These are phyloP conservation scores for Mixornis gularis DNA, from an alignment of 2,113 vertebrate species.

Conservation along the genomic window DNA sequence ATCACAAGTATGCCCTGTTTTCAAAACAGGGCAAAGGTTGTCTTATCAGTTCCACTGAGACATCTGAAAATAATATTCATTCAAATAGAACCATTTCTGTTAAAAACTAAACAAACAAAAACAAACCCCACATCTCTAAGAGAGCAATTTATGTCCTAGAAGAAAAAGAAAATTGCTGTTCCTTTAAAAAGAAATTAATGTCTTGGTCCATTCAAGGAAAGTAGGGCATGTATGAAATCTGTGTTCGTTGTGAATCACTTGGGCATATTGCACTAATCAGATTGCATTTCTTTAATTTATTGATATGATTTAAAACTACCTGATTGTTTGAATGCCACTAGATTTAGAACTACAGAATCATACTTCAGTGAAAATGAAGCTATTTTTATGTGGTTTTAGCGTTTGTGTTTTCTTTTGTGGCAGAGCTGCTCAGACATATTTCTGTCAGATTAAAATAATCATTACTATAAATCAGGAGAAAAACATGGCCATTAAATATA, in stretches of 20 bases:
- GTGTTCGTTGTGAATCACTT: neutral
- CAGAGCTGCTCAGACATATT: neutral
- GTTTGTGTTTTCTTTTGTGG: neutral
- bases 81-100: neutral
- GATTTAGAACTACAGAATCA: neutral
- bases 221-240: neutral
- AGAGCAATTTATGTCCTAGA: neutral
- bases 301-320: neutral
- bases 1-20: neutral
- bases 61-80: neutral
- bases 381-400: neutral
- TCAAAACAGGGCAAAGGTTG: neutral
- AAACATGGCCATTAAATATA: neutral
- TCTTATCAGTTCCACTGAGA: neutral
- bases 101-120: neutral
- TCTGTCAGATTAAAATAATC: neutral
- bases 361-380: neutral
- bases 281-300: constrained; percentile 21
- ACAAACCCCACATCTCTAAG: neutral
- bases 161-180: neutral
- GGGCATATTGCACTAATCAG: constrained; percentile 21
- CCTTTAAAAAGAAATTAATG: constrained; percentile 1
- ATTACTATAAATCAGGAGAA: neutral
- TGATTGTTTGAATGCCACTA: neutral
- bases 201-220: neutral